A percentile compares a stretch with the other conserved stretches of the same genome.
Evolutionary conservation across 2,888 invertebrate genomes (phyloP).

Genomic region (Erebia ligea): DNA sequence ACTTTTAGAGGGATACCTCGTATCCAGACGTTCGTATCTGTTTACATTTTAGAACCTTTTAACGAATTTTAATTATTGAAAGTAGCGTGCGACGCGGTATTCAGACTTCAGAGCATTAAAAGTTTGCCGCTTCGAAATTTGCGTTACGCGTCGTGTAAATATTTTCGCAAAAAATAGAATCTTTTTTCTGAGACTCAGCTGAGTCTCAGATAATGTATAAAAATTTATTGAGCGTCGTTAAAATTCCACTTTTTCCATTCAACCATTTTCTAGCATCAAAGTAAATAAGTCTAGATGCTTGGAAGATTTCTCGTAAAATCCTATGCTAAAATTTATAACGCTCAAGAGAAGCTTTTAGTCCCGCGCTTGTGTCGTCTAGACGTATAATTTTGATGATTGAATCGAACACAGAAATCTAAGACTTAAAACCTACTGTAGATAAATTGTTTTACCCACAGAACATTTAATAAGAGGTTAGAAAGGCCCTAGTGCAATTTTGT

Average conservation of each 20-base stretch:
- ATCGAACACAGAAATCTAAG: slow-evolving; percentile 19
- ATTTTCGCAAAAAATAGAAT: no score
- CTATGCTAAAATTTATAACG: slow-evolving; percentile 37
- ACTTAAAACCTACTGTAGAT: neutral
- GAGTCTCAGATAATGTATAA: neutral
- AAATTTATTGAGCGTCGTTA: slow-evolving; percentile 16
- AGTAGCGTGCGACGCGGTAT: no score
- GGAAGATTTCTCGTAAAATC: slow-evolving; percentile 37
- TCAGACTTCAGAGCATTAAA: no score
- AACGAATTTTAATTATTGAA: no score
- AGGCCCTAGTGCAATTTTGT: no score
- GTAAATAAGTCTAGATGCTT: slow-evolving; percentile 34
- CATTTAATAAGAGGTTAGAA: no score
- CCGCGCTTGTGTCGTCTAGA: slow-evolving; percentile 34
- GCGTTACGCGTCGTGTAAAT: no score
- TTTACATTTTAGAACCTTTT: no score
- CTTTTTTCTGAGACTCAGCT: no score
- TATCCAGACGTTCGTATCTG: no score
- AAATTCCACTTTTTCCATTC: slow-evolving; percentile 28
- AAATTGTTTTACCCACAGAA: slow-evolving; percentile 4
- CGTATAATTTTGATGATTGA: slow-evolving; percentile 32
- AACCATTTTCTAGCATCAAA: slow-evolving; percentile 34
- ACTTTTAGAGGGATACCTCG: neutral
- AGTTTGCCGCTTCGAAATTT: no score
- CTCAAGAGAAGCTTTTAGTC: slow-evolving; percentile 34